Conservation (phyloP, 2,797 vertebrate genomes). For the Anisognathus igniventris region DNA sequence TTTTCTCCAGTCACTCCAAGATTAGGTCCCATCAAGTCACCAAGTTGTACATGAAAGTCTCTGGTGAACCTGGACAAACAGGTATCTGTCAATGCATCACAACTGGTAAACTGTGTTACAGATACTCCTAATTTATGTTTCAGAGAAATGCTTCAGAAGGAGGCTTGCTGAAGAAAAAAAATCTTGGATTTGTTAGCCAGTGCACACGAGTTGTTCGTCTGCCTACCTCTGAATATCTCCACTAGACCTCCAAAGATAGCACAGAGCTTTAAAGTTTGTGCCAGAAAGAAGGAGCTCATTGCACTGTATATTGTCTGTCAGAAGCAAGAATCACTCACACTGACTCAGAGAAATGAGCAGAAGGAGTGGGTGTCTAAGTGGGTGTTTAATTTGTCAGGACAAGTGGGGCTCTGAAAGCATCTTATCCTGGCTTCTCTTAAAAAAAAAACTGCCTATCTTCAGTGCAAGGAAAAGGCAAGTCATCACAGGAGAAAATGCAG, state of each 20-base stretch:
- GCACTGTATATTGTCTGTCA: neutral
- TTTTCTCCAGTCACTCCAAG: neutral
- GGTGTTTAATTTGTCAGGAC: neutral
- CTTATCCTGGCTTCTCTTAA: neutral
- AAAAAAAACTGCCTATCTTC: neutral
- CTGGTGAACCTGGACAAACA: neutral
- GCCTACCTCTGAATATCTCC: neutral
- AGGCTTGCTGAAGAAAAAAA: neutral
- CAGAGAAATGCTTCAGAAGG: neutral
- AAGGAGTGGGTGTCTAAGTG: neutral
- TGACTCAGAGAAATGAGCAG: neutral
- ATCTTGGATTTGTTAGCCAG: neutral
- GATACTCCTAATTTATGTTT: neutral
- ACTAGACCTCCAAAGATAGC: neutral
- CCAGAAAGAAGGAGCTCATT: neutral
- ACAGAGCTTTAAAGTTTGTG: neutral
- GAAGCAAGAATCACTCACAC: neutral
- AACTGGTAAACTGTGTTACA: neutral
- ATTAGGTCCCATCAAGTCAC: neutral
- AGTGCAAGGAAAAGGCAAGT: neutral
- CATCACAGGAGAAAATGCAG: neutral
- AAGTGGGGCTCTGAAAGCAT: neutral
- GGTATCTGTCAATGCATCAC: neutral
- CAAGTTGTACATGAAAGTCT: neutral
- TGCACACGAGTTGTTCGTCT: neutral